These are phyloP conservation scores for Periparus ater DNA, from an alignment of 2,797 vertebrate species.

Conservation along the genomic window DNA sequence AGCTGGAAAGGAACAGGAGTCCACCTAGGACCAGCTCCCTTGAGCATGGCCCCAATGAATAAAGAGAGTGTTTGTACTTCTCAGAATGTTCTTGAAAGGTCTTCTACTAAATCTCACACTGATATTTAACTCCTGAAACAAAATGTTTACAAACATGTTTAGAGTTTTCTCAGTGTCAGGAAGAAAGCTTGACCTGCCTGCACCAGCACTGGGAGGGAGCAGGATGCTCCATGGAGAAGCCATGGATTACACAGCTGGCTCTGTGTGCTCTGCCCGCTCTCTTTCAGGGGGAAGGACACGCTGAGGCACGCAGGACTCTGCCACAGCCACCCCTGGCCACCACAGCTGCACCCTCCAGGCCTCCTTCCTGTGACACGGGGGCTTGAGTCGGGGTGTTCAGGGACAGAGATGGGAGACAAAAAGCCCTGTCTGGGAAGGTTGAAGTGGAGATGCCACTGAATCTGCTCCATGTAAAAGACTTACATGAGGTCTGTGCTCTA, in stretches of 20 bases:
- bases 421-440: background rate
- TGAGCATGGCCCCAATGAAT: background rate
- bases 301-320: rapidly evolving
- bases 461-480: background rate
- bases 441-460: background rate
- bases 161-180: background rate
- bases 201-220: rapidly evolving
- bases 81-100: background rate
- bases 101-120: background rate
- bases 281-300: background rate
- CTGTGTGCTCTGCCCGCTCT: background rate
- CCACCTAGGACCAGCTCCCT: background rate
- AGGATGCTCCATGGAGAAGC: background rate
- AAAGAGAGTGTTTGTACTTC: background rate
- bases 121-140: background rate
- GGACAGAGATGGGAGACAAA: background rate
- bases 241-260: rapidly evolving
- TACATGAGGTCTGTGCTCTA: rapidly evolving
- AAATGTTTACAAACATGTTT: background rate
- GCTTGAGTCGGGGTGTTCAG: rapidly evolving
- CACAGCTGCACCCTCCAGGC: background rate
- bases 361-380: rapidly evolving
- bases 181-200: background rate
- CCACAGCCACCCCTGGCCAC: background rate
- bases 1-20: background rate